Evolutionary conservation across 2,113 vertebrate species (phyloP), one percentile per base, ranked within the genome.

Genomic region (Prinia subflava): DNA sequence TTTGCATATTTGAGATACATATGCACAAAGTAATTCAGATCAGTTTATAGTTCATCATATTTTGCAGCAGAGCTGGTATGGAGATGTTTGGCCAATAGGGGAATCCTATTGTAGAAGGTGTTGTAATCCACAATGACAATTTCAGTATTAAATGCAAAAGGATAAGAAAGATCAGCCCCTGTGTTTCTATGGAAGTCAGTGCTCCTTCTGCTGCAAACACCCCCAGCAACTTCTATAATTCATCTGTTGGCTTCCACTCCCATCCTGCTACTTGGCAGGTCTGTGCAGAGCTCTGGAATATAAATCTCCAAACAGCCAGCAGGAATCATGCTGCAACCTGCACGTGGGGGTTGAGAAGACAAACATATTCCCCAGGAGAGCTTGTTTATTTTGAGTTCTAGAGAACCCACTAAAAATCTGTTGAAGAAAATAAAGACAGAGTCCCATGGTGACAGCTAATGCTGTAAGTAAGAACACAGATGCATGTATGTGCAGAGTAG

Each of bases 371-470:
- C 83, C 68, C 49, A 75, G 76, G 86, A 92, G 69, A 92, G 11
- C 50, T 79, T 93, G 73, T 93, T 92, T 96, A 95, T 95, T 95
- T 96, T 95, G 92, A 92, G 74, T 55, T 53, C 37, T 75, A 76
- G 87, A 93, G 52, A 93, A 68, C 88, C 83, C 80, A 95, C 95
- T 89, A 68, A 93, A 96, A 96, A 92, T 95, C 93, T 96, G 92
- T 79, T 87, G 73, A 92, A 93, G 80, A 82, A 96, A 96, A 97
- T 88, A 95, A 96, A 96, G 85, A 52, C 21, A 78, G 71, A 94
- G 86, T 60, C 85, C 83, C 3, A 2, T 50, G 80, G 73, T 79
- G 93, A 92, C 73, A 89, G 73, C 60, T 93, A 94, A 92, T 79
- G 80, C 41, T 87, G 31, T 68, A 95, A 78, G 60, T 52, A 78